Evolutionary conservation across 2,113 vertebrate species (phyloP), one percentile per base, ranked within the genome.

Genomic region (Butorides virescens): DNA sequence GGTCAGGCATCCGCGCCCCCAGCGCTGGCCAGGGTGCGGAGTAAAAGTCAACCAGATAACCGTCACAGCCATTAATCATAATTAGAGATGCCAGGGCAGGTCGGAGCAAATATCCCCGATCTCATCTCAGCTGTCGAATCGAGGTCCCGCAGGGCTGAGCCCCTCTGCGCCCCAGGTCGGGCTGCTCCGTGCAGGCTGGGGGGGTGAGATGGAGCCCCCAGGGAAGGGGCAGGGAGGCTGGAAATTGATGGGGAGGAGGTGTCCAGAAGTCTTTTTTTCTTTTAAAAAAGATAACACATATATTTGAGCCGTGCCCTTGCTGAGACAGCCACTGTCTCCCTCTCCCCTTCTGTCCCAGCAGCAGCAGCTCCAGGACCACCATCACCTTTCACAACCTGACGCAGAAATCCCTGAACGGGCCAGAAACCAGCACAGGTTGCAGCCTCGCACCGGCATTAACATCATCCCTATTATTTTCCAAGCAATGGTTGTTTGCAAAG

Each of bases 231-330:
- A 3, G 47, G 16, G 29, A 76, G 47, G n/a, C 34, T 29, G 85
- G 50, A 12, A 42, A 71, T 58, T 13, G 16, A 5, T 25, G 30
- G n/a, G 29, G 32, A 22, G 29, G 37, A 67, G 26, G 17, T 37
- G 39, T 7, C 34, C 21, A 39, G 44, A 15, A 20, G 23, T 14
- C 4, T 52, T 27, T 23, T 11, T 20, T 32, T 30, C 17, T 32
- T 15, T 15, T 18, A 11, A 5, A 8, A 9, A 14, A 62, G 19
- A 11, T 20, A 49, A 2, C 15, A 11, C 1, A 0, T 6, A 7
- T 7, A 16, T 6, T 5, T 2, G 1, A 68, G 13, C 5, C 1
- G 0, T 39, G 36, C 7, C 18, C 22, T 36, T 34, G 46, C 42
- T 79, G 82, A 47, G 15, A 22, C 13, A 29, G 30, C 17, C 15